Percentiles rank a stretch among this genome's conserved stretches.
These are phyloP conservation scores for Isoperla grammatica DNA, from an alignment of 2,888 invertebrate species.

Conservation along the genomic window DNA sequence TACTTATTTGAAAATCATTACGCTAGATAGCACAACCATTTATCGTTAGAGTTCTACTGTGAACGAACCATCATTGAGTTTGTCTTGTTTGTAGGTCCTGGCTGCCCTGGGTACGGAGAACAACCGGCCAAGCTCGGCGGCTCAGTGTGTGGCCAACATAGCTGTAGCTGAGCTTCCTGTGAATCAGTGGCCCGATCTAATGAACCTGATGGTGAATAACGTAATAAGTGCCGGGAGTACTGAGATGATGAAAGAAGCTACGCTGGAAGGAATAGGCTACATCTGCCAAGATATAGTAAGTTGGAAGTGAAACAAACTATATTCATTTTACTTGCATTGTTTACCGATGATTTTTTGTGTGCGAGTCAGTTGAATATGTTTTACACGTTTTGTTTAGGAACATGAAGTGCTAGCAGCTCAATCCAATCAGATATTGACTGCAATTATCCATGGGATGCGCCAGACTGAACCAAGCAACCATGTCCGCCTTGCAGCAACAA, in stretches of 20 bases:
- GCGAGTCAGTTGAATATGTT: not conserved
- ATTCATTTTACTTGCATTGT: not conserved
- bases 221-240: conserved; percentile 81
- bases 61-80: too few relatives aligned
- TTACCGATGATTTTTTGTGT: not conserved
- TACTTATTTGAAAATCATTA: too few relatives aligned
- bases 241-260: conserved; percentile 94
- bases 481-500: conserved; percentile 94
- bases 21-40: too few relatives aligned
- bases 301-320: conserved; percentile 19
- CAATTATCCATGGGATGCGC: conserved; percentile 98
- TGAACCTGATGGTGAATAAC: conserved; percentile 81
- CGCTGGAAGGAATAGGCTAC: conserved; percentile 96
- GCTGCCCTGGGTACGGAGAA: conserved; percentile 94
- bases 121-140: conserved; percentile 91
- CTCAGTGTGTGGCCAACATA: conserved; percentile 98
- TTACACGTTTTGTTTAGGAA: conserved; percentile 45
- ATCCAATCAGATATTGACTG: conserved; percentile 95
- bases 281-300: conserved; percentile 93
- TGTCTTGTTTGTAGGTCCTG: conserved; percentile 62
- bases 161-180: conserved; percentile 94
- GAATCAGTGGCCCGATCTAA: conserved; percentile 88
- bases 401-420: conserved; percentile 87
- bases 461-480: conserved; percentile 88
- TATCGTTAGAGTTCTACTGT: too few relatives aligned